These are phyloP conservation scores for Cichladusa arquata DNA, from an alignment of 2,113 vertebrate genomes.

Conservation along the genomic window DNA sequence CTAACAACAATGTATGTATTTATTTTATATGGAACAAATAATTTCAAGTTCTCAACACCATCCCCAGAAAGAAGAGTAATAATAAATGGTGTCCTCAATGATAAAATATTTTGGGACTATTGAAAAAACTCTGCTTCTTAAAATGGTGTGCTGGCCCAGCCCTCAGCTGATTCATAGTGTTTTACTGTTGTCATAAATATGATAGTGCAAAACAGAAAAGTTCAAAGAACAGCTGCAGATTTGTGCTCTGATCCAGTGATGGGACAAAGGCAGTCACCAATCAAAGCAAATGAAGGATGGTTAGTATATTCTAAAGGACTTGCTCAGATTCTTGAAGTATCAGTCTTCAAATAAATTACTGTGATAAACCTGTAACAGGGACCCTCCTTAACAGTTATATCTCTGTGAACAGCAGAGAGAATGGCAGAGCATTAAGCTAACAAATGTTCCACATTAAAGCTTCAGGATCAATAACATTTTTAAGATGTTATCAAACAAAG, in stretches of 20 bases:
- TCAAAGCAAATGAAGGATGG: background rate
- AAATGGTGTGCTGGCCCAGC: background rate
- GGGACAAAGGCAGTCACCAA: background rate
- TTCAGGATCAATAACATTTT: conserved; percentile 20
- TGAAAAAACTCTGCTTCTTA: background rate
- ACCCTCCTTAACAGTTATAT: background rate
- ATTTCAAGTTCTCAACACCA: background rate
- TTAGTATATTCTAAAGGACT: background rate
- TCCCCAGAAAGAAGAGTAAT: background rate
- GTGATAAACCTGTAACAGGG: background rate
- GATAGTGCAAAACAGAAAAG: background rate
- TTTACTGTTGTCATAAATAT: conserved; percentile 35
- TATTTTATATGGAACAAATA: background rate
- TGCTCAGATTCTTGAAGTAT: background rate
- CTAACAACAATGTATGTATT: background rate
- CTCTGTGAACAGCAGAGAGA: background rate
- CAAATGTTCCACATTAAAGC: conserved; percentile 43
- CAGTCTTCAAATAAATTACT: conserved; percentile 9
- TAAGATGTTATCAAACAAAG: conserved; percentile 28
- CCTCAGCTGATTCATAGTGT: background rate
- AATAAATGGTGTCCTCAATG: background rate
- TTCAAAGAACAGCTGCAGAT: conserved; percentile 21
- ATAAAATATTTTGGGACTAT: background rate
- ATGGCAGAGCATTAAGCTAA: background rate
- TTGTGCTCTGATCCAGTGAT: background rate